Percentiles rank a stretch among this genome's conserved stretches.
Conservation (phyloP, 2,113 vertebrate species). For the Tychaedon coryphoeus region DNA sequence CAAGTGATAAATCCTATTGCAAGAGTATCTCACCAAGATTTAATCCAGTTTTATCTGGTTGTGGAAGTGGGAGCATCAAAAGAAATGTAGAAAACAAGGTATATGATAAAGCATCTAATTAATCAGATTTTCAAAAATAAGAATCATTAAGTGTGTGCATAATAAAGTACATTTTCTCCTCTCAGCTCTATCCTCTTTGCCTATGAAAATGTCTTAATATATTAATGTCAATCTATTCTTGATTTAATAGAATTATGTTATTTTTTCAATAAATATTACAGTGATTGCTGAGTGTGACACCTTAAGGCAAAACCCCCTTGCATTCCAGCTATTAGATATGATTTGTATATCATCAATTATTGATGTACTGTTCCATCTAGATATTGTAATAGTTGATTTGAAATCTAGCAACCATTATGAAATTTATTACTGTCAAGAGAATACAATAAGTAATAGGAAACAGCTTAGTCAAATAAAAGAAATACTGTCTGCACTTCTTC, state of each 20-base stretch:
- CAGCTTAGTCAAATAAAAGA: conserved; percentile 50
- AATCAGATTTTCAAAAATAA: background rate
- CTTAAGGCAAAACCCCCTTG: background rate
- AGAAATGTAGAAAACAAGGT: background rate
- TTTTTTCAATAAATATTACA: background rate
- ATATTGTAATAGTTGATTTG: conserved; percentile 20
- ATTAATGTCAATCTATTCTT: background rate
- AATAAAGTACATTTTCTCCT: background rate
- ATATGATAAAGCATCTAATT: background rate
- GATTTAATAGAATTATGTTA: background rate
- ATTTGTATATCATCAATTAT: conserved; percentile 42
- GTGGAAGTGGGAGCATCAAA: background rate
- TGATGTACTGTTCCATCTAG: conserved; percentile 44
- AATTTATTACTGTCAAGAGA: conserved; percentile 50
- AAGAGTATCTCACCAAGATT: background rate
- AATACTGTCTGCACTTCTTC: background rate
- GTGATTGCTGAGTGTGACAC: conserved; percentile 1
- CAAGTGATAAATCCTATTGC: background rate
- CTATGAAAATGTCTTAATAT: background rate
- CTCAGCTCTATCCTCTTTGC: background rate
- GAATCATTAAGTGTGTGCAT: background rate
- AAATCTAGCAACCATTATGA: conserved; percentile 43
- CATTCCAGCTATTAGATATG: conserved; percentile 5
- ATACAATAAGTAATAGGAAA: conserved; percentile 52
- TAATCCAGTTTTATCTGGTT: background rate